Conservation (phyloP, 1,140 invertebrate genomes). For the Colletes latitarsis region DNA sequence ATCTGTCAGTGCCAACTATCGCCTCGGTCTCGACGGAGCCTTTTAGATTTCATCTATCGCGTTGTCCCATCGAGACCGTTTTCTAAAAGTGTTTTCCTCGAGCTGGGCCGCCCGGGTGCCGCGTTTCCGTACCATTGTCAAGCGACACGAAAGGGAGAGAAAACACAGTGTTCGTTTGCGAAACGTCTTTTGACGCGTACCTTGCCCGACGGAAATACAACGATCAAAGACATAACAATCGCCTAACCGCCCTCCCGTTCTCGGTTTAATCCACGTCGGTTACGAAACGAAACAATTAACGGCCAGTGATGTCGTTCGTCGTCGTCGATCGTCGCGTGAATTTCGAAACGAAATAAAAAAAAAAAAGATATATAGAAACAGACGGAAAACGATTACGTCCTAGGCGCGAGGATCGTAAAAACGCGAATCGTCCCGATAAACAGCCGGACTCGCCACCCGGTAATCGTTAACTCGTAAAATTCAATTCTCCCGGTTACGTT, state of each 20-base stretch:
- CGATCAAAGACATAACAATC: background rate
- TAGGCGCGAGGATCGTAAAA: no score
- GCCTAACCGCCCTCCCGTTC: background rate
- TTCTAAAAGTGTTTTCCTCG: background rate
- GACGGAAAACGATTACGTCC: no score
- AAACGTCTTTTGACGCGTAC: no score
- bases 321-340: background rate
- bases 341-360: background rate
- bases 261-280: background rate
- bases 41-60: constrained; percentile 60
- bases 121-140: background rate
- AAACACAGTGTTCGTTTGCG: background rate
- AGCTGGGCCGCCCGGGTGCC: background rate
- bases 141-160: constrained; percentile 11
- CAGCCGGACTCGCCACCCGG: no score
- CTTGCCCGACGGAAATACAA: no score
- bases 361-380: no score
- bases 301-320: background rate
- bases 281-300: background rate
- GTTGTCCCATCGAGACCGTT: constrained; percentile 18
- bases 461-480: no score
- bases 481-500: no score
- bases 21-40: constrained; percentile 67
- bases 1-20: constrained; percentile 78
- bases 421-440: no score